Conservation (phyloP, 2,888 invertebrate species). For the Chaetogeoica ovagalla region DNA sequence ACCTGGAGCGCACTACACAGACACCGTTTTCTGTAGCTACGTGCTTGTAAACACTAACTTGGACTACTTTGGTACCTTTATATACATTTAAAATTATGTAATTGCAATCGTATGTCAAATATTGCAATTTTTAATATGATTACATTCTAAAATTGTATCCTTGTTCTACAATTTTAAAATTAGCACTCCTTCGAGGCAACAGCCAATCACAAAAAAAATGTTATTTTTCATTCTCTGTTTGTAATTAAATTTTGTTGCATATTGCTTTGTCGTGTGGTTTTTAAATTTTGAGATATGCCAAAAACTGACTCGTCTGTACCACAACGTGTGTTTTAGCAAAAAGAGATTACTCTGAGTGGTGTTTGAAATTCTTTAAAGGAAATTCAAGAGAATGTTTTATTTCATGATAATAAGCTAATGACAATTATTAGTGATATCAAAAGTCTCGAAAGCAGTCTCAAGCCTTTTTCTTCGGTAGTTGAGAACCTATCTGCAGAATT, state of each 20-base stretch:
- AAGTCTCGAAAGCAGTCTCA: background rate
- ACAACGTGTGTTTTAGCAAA: too few species aligned
- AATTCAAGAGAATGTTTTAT: background rate
- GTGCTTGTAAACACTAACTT: too few species aligned
- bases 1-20: too few species aligned
- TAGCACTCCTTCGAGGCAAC: too few species aligned
- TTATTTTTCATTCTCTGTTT: background rate
- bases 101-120: too few species aligned
- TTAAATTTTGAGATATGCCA: background rate
- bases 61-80: too few species aligned
- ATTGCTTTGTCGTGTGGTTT: background rate
- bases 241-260: background rate
- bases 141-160: too few species aligned
- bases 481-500: background rate
- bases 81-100: too few species aligned
- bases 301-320: background rate
- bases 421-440: background rate
- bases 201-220: too few species aligned
- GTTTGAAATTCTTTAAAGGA: background rate
- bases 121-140: too few species aligned
- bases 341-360: background rate
- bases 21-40: too few species aligned
- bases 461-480: background rate
- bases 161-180: too few species aligned
- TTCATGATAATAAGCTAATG: slow-evolving; percentile 1